These are phyloP conservation scores for Amphiprion ocellaris DNA, from an alignment of 2,113 vertebrate species.

Conservation along the genomic window DNA sequence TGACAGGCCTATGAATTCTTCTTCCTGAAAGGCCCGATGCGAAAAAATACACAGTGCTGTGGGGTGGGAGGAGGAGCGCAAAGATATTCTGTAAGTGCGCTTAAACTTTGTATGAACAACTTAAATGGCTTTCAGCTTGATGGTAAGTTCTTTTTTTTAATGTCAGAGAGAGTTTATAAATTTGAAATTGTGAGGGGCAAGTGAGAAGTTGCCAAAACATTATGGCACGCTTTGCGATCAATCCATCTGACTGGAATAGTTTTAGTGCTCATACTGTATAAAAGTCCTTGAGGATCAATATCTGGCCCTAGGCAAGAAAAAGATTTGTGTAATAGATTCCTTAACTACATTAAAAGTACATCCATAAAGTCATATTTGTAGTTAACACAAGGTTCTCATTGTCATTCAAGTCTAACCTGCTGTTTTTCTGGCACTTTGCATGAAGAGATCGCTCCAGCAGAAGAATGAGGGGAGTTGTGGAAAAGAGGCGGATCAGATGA, in stretches of 20 bases:
- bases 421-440: constrained; percentile 21
- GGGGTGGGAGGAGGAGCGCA: neutral
- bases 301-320: constrained; percentile 16
- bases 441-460: constrained; percentile 26
- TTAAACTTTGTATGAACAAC: constrained; percentile 56
- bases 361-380: constrained; percentile 24
- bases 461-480: constrained; percentile 42
- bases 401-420: neutral
- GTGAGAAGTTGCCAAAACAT: constrained; percentile 53
- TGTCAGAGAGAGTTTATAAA: constrained; percentile 41
- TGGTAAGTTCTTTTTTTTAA: constrained; percentile 44
- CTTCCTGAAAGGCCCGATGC: constrained; percentile 62
- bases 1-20: constrained; percentile 75
- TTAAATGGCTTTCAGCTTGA: constrained; percentile 59
- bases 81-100: constrained; percentile 41
- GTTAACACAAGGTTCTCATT: constrained; percentile 27
- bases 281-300: constrained; percentile 21
- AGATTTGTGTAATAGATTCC: constrained; percentile 16
- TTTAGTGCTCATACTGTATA: neutral
- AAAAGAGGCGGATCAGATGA: constrained; percentile 65
- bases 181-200: constrained; percentile 32
- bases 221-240: constrained; percentile 5
- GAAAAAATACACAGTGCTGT: constrained; percentile 53
- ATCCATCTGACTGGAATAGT: constrained; percentile 13
- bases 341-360: constrained; percentile 46